Evolutionary conservation across 2,797 vertebrate species (phyloP), one percentile per base, ranked within the genome.

Genomic region (Oreortyx pictus): DNA sequence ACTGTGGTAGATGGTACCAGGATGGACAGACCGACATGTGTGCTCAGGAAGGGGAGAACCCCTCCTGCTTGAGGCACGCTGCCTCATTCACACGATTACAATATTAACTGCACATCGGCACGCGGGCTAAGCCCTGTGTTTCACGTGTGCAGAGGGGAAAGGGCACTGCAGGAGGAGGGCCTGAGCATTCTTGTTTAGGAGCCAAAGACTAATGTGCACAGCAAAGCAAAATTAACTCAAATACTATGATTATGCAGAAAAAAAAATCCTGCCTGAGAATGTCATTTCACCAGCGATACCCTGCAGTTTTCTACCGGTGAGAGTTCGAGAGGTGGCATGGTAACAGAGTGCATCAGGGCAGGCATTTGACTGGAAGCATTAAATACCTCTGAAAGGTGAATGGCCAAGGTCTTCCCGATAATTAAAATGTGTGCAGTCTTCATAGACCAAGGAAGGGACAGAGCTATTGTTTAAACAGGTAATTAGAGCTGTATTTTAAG

Each of bases 291-390:
- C 64, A 44, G 82, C 6, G 4, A 94, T 75, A 95, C 94, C 95
- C 96, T 96, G 96, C 94, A 95, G 97, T 86, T 97, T 97, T 94
- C 96, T 8, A 1, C 94, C 85, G 43, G 95, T 4, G 9, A n/a
- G 79, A 94, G 96, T 96, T 97, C 81, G 33, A 96, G 95, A 97
- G 96, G 97, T 97, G 96, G 96, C 88, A 35, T 74, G 81, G 96
- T 97, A 97, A 97, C 95, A 96, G 97, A 97, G 97, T 94, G 94
- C 95, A 95, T 88, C 93, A 83, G 96, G 95, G 97, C 96, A 94
- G 96, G 94, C 96, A 94, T 97, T 97, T 97, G 97, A 97, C 96
- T 97, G 93, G 94, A 96, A 97, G 94, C 95, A 97, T 97, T 97
- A 97, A 97, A 96, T 93, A 96, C 93, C 95, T 97, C 74, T n/a